A percentile compares a stretch with the other conserved stretches of the same genome.
These are phyloP conservation scores for Leptarthrus brevirostris DNA, from an alignment of 2,888 invertebrate species.

Conservation along the genomic window DNA sequence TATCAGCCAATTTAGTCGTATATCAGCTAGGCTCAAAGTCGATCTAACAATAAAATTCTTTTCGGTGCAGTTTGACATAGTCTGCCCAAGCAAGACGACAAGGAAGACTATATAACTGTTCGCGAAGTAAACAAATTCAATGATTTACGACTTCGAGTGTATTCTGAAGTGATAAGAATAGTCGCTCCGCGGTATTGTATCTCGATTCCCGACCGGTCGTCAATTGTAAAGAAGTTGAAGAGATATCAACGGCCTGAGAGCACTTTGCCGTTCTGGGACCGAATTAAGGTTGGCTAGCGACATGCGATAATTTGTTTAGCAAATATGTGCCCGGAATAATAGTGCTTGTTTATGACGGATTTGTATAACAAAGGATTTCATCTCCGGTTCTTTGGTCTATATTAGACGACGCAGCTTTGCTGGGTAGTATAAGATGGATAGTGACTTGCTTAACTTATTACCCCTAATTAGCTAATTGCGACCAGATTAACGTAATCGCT, in stretches of 20 bases:
- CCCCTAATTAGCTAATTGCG: conserved; percentile 3
- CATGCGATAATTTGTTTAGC: conserved; percentile 33
- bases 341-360: conserved; percentile 19
- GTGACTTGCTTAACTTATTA: neutral
- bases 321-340: conserved; percentile 32
- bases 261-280: neutral
- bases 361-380: conserved; percentile 31
- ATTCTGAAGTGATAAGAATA: neutral
- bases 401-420: neutral
- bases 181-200: conserved; percentile 11
- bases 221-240: conserved; percentile 21
- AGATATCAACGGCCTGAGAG: neutral
- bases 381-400: neutral
- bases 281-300: conserved; percentile 22
- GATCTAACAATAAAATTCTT: neutral
- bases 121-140: neutral
- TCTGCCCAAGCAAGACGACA: neutral
- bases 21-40: neutral
- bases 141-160: neutral
- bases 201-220: conserved; percentile 16
- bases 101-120: conserved; percentile 11
- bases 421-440: conserved; percentile 1
- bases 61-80: no score
- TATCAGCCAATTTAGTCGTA: conserved; percentile 29
- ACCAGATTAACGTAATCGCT: neutral